phyloP scores from a whole-genome alignment of 2,888 invertebrate species.

The Amblyjoppa proteus region DNA sequence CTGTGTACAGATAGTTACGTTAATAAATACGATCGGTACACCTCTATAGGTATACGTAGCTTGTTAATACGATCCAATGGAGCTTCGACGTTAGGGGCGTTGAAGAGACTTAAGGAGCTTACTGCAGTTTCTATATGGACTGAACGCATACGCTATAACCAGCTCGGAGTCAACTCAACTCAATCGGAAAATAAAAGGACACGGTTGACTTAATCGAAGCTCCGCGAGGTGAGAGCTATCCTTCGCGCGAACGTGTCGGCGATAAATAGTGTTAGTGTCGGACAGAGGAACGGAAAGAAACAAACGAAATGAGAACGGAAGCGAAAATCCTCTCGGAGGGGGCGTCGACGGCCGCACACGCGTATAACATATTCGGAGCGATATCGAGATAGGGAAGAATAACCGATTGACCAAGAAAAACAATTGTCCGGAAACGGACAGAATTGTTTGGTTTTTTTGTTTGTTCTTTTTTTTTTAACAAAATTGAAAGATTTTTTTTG shows the following conservation, averaged over 20 bases:
- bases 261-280: slow-evolving; percentile 45
- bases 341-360: not conserved
- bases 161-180: slow-evolving; percentile 27
- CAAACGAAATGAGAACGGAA: slow-evolving; percentile 34
- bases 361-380: too few relatives aligned
- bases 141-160: slow-evolving; percentile 1
- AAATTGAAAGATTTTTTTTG: too few relatives aligned
- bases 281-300: slow-evolving; percentile 3
- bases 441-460: too few relatives aligned
- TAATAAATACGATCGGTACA: not conserved
- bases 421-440: too few relatives aligned
- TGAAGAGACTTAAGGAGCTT: slow-evolving; percentile 4
- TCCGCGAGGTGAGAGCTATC: slow-evolving; percentile 1
- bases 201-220: slow-evolving; percentile 49
- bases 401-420: too few relatives aligned
- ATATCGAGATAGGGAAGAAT: too few relatives aligned
- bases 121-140: slow-evolving; percentile 11
- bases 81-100: not conserved
- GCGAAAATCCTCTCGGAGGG: not conserved
- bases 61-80: not conserved
- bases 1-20: not conserved
- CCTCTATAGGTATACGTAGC: not conserved
- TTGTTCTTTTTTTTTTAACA: too few relatives aligned
- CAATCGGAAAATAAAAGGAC: slow-evolving; percentile 50
- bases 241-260: slow-evolving; percentile 32